Evolutionary conservation across 2,113 vertebrate species (phyloP).

Genomic region (Triplophysa dalaica): DNA sequence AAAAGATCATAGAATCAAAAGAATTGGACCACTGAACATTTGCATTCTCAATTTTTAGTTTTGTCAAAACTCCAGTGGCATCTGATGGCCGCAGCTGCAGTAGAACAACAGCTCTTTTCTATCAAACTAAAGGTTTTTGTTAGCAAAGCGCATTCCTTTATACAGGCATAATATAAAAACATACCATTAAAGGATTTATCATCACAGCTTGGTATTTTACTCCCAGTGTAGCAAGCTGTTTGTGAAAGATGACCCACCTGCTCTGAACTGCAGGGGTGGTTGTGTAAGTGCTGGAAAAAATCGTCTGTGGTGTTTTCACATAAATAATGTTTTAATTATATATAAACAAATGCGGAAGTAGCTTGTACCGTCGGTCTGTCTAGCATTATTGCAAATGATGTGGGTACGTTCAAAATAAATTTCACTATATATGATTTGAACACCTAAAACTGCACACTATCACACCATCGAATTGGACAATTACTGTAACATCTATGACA

Average conservation of each 20-base stretch:
- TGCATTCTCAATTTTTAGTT: constrained; percentile 7
- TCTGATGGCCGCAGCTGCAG: neutral
- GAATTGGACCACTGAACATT: neutral
- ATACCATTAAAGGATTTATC: constrained; percentile 14
- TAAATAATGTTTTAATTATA: neutral
- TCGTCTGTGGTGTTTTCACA: neutral
- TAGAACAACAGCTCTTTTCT: constrained; percentile 13
- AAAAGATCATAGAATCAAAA: neutral
- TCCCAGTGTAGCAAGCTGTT: neutral
- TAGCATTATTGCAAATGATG: too few relatives aligned
- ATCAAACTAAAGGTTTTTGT: constrained; percentile 16
- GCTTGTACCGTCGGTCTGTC: too few relatives aligned
- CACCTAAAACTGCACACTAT: too few relatives aligned
- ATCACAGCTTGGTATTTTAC: neutral
- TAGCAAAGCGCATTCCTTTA: constrained; percentile 3
- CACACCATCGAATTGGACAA: too few relatives aligned
- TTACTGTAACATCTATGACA: too few relatives aligned
- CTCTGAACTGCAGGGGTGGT: neutral
- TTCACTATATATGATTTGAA: too few relatives aligned
- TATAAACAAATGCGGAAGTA: too few relatives aligned
- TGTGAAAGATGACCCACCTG: neutral
- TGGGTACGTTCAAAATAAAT: too few relatives aligned
- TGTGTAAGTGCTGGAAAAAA: neutral
- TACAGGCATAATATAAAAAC: constrained; percentile 27
- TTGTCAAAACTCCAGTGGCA: constrained; percentile 22